Base-by-base conservation (phyloP, 2,797 vertebrate species). In the Poeciliopsis presidionis region DNA sequence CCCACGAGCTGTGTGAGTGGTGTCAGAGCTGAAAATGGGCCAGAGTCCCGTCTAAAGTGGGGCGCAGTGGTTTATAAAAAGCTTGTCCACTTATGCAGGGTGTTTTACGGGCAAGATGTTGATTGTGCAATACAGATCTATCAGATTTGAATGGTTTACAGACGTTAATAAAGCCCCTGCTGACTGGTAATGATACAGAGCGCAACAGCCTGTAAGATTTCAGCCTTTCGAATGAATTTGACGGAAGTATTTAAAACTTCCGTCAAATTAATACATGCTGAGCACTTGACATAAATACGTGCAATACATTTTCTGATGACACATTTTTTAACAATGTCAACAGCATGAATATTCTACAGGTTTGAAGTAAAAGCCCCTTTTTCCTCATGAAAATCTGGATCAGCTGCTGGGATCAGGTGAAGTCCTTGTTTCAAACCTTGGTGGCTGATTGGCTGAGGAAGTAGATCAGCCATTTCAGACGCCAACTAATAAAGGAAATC, bases 41-140 rank as follows among this genome's bases (percentile, higher is more conserved):
- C 94, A 95, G 86, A 92, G 91, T 89, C 84, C 86, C 83, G 76
- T 87, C 81, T 82, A 91, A 95, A 95, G 87, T 95, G 91, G 95
- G 92, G 86, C 94, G 91, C 86, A 85, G 82, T 22, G 79, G 81
- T 93, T 94, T 93, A 94, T 93, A 93, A 94, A 95, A 96, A 94
- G 92, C 89, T 80, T 70, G 81, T 78, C 80, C 87, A 80, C 90
- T 86, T 85, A 86, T 74, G 86, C 73, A 70, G 85, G 79, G 53
- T 80, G 86, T 91, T 89, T 80, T 86, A 7, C 73, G 73, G 81
- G 80, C 87, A 82, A 86, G 41, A 84, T 78, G 81, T 86, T 84
- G 80, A 89, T 90, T 87, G 80, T 78, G 77, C 84, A 86, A 90
- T 77, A 81, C 78, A 91, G 81, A 86, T 85, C 74, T 73, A 73